phyloP scores from a whole-genome alignment of 2,113 vertebrate genomes.

The Mionectes macconnelli region DNA sequence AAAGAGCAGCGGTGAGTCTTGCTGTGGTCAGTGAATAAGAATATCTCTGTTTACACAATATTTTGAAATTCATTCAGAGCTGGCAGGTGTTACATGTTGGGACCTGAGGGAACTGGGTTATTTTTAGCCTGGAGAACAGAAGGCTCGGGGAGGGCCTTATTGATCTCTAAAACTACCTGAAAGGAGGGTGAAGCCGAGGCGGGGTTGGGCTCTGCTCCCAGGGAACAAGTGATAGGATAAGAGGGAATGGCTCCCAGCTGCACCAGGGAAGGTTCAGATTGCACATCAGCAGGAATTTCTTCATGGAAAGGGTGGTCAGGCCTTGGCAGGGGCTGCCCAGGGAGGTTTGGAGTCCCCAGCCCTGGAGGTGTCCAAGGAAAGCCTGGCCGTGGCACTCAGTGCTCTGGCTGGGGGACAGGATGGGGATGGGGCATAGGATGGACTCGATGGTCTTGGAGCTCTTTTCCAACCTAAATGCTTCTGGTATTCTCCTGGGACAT shows the following conservation, averaged over 20 bases:
- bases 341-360: background rate
- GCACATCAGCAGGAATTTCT: background rate
- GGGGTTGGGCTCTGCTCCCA: background rate
- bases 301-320: no score
- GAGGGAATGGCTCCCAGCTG: background rate
- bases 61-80: background rate
- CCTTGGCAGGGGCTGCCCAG: background rate
- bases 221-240: rapidly evolving
- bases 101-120: background rate
- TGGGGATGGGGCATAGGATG: background rate
- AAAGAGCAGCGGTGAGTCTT: background rate
- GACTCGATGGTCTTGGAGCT: background rate
- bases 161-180: background rate
- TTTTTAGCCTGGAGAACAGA: background rate
- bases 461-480: background rate
- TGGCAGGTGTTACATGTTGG: background rate
- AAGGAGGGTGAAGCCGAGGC: rapidly evolving
- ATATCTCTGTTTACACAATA: background rate
- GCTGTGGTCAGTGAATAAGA: background rate
- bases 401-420: background rate
- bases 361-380: background rate
- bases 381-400: background rate
- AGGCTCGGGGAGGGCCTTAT: background rate
- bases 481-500: background rate
- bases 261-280: rapidly evolving